phyloP scores from a whole-genome alignment of 2,113 vertebrate genomes.

The Probosciger aterrimus region DNA sequence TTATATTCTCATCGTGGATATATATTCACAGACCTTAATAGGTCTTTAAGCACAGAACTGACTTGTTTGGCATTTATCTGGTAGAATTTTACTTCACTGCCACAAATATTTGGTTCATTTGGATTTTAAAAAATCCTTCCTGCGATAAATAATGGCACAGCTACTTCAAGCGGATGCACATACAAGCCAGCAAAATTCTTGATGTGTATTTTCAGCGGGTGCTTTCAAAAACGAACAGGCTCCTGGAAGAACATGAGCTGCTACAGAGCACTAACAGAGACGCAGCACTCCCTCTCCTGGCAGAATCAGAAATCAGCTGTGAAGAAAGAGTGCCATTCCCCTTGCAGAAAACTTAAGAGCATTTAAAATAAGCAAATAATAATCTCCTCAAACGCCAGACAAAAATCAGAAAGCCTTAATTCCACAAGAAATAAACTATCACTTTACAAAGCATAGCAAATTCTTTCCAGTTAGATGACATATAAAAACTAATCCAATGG shows the following conservation, averaged over 20 bases:
- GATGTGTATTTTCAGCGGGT: not conserved
- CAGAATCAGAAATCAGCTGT: not conserved
- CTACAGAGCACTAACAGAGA: not conserved
- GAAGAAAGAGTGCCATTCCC: not conserved
- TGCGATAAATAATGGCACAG: not conserved
- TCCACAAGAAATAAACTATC: not conserved
- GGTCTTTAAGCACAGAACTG: not conserved
- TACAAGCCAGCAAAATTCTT: not conserved
- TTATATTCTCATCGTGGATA: not conserved
- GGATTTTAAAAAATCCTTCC: not conserved
- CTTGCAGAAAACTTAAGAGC: not conserved
- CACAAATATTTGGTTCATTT: not conserved
- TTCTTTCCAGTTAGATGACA: not conserved
- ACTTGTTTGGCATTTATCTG: not conserved
- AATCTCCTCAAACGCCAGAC: not conserved
- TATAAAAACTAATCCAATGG: not conserved
- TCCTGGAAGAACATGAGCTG: not conserved
- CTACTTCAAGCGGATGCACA: not conserved
- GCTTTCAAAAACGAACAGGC: accelerated
- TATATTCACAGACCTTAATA: not conserved
- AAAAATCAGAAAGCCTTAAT: not conserved
- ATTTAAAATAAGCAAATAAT: not conserved
- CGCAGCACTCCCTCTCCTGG: conserved; percentile 32
- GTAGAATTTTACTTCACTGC: not conserved
- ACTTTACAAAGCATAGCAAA: not conserved